Evolutionary conservation across 2,797 vertebrate genomes (phyloP).

Genomic region (Zalophus californianus): DNA sequence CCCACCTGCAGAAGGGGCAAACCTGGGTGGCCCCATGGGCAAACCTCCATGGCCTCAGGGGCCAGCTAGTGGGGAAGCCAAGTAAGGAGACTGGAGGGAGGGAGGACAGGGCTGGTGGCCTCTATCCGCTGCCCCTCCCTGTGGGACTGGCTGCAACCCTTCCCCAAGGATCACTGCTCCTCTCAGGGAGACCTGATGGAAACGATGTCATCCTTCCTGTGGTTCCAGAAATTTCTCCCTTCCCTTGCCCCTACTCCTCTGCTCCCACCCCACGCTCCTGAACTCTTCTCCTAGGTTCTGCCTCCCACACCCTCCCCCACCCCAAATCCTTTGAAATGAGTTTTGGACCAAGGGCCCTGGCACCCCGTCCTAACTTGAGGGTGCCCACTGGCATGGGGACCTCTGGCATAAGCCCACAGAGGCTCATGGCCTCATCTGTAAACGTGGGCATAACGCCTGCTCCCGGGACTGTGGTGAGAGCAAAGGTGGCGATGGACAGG

Average conservation of each 20-base stretch:
- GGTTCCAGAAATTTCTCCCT: not conserved
- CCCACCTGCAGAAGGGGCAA: too few species aligned
- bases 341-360: not conserved
- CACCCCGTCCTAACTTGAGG: not conserved
- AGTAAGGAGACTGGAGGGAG: not conserved
- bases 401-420: not conserved
- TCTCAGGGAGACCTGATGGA: not conserved
- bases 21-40: not conserved
- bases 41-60: not conserved
- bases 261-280: not conserved
- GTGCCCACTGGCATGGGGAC: not conserved
- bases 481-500: not conserved
- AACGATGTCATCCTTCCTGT: not conserved
- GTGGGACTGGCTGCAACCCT: not conserved
- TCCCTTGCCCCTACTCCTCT: not conserved
- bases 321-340: not conserved
- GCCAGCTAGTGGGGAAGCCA: too few species aligned
- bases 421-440: not conserved
- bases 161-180: not conserved
- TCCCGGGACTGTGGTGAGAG: not conserved
- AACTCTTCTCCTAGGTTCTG: not conserved
- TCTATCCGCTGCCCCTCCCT: not conserved
- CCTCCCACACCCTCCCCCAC: not conserved
- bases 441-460: accelerated
- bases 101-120: not conserved